Evolutionary conservation across 2,797 vertebrate genomes (phyloP).

Genomic region (Enteromius treurensis): DNA sequence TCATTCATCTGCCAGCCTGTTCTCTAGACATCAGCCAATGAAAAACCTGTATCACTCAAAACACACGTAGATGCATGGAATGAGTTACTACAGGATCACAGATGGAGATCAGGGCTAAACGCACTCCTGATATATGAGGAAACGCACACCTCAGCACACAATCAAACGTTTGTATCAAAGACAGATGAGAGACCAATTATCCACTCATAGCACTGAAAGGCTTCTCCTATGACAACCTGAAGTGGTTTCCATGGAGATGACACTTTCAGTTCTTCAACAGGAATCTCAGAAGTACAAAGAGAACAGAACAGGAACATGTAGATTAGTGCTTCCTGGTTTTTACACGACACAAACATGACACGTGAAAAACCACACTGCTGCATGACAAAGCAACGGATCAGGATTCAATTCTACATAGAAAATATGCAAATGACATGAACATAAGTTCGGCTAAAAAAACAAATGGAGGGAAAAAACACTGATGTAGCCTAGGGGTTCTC

Average conservation of each 20-base stretch:
- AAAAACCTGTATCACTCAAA: not conserved
- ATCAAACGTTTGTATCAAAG: not conserved
- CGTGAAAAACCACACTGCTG: not conserved
- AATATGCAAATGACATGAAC: not conserved
- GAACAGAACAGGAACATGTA: not conserved
- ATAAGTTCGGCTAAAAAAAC: too few species aligned
- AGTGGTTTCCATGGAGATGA: not conserved
- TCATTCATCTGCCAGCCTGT: not conserved
- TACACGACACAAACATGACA: not conserved
- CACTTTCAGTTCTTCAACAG: not conserved
- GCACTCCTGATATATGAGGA: not conserved
- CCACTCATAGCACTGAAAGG: not conserved
- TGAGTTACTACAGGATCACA: not conserved
- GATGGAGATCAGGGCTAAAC: not conserved
- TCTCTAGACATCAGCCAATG: not conserved
- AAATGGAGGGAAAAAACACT: not conserved
- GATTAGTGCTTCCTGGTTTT: not conserved
- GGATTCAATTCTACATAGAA: not conserved
- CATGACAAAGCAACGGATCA: not conserved
- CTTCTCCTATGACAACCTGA: not conserved
- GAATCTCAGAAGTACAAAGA: not conserved
- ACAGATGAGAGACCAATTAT: conserved; percentile 5
- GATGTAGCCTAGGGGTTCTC: not conserved
- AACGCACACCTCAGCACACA: not conserved
- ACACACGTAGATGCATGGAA: not conserved